Evolutionary conservation across 2,888 invertebrate species (phyloP), one percentile per base, ranked within the genome.

Genomic region (Cataglyphis rosenhaueri): DNA sequence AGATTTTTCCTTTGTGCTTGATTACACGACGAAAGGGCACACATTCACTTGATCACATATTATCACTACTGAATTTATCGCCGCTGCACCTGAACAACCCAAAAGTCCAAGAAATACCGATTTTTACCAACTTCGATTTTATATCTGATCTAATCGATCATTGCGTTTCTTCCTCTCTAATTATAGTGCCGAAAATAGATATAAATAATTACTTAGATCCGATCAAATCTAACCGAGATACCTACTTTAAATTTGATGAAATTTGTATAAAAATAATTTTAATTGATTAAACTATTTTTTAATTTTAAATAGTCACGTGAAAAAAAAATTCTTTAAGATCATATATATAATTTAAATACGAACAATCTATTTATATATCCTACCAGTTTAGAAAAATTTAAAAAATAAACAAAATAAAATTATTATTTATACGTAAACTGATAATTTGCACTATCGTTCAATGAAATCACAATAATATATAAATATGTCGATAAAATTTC

Each of bases 1-100:
- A 83, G 90, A 86, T 88, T 87, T 88, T 91, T 85, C 74, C 90
- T 92, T 93, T 94, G 92, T 94, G 93, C 94, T 91, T 92, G 92
- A 85, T 92, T 92, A 89, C 86, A 92, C 90, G 92, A 89, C 88
- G 91, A 93, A 94, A 94, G 93, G 93, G 92, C 52, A n/a, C 94
- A 94, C 94, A 93, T 93, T 94, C 90, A 92, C 91, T 92, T 93
- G 92, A 94, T 94, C 94, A 93, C 93, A 93, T 93, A 92, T 92
- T 91, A 91, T 91, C 85, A 90, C 81, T 86, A 88, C 91, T 89
- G 92, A 92, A 92, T 93, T 92, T 93, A 93, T 92, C 91, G 35
- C 71, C 75, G 59, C 59, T 71, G 62, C 55, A 65, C 38, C 68
- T 75, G 32, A 48, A 66, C 64, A 59, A 64, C 10, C 55, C 3